phyloP scores from a whole-genome alignment of 2,888 invertebrate species.

The Drosophila mulleri region DNA sequence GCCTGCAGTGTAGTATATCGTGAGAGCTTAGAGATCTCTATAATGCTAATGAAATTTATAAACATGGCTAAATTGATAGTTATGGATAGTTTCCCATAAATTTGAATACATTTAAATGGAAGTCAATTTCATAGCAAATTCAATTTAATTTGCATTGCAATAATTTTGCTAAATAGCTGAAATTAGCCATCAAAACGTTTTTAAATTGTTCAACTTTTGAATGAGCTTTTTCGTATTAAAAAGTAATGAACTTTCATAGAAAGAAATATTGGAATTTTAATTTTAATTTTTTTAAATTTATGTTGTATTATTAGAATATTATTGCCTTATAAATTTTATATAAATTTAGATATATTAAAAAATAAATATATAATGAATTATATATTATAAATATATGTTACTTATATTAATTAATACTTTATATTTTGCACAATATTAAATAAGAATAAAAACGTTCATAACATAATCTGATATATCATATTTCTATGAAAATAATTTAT shows the following conservation, averaged over 20 bases:
- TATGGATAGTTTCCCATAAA: not conserved
- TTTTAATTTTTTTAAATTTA: too few relatives aligned
- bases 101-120: not conserved
- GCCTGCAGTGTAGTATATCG: slow-evolving; percentile 3
- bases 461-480: too few relatives aligned
- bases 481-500: too few relatives aligned
- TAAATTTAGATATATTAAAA: too few relatives aligned
- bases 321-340: too few relatives aligned
- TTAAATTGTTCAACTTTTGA: not conserved
- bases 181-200: not conserved
- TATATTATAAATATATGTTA: too few relatives aligned
- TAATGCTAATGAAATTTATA: not conserved
- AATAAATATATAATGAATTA: too few relatives aligned
- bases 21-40: not conserved
- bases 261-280: too few relatives aligned
- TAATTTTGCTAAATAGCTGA: not conserved
- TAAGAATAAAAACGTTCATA: too few relatives aligned
- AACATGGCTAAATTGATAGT: not conserved
- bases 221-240: not conserved
- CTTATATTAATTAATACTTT: too few relatives aligned
- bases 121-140: not conserved
- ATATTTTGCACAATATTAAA: too few relatives aligned
- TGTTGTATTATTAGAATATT: too few relatives aligned
- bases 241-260: not conserved
- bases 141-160: not conserved